phyloP scores from a whole-genome alignment of 2,113 vertebrate species.

The Heterotilapia buettikoferi region DNA sequence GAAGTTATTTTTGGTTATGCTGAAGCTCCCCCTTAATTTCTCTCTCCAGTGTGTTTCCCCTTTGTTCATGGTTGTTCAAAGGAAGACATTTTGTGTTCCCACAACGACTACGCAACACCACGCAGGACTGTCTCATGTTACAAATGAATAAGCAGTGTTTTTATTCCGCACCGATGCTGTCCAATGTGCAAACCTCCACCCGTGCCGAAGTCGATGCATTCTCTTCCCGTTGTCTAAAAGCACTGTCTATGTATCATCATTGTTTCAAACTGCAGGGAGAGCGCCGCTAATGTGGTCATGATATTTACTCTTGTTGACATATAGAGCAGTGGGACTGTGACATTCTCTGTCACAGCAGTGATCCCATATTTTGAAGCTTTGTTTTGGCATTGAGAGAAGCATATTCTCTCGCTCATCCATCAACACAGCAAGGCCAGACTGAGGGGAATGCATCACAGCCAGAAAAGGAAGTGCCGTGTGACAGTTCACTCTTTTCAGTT shows the following conservation, averaged over 20 bases:
- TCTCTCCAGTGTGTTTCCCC: slow-evolving; percentile 51
- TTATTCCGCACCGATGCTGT: not conserved
- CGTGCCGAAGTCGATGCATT: not conserved
- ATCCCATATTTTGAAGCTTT: slow-evolving; percentile 26
- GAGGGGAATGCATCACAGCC: slow-evolving; percentile 44
- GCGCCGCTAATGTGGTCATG: slow-evolving; percentile 23
- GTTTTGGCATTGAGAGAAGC: slow-evolving; percentile 35
- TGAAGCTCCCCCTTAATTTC: slow-evolving; percentile 31
- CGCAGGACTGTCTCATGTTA: not conserved
- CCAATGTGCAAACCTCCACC: not conserved
- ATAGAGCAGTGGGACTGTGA: slow-evolving; percentile 23
- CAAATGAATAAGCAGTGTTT: not conserved
- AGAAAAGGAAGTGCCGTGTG: slow-evolving; percentile 32
- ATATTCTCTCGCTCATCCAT: slow-evolving; percentile 32
- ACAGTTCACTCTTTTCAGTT: slow-evolving; percentile 44
- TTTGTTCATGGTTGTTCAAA: slow-evolving; percentile 59
- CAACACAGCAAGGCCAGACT: slow-evolving; percentile 20
- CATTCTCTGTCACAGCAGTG: slow-evolving; percentile 45
- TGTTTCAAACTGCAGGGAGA: slow-evolving; percentile 23
- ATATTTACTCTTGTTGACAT: slow-evolving; percentile 40
- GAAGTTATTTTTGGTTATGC: slow-evolving; percentile 20
- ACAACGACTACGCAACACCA: not conserved
- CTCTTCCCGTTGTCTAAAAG: not conserved
- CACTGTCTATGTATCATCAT: not conserved
- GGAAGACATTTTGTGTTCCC: slow-evolving; percentile 56